phyloP scores from a whole-genome alignment of 2,113 vertebrate genomes.

The Phyllopteryx taeniolatus region DNA sequence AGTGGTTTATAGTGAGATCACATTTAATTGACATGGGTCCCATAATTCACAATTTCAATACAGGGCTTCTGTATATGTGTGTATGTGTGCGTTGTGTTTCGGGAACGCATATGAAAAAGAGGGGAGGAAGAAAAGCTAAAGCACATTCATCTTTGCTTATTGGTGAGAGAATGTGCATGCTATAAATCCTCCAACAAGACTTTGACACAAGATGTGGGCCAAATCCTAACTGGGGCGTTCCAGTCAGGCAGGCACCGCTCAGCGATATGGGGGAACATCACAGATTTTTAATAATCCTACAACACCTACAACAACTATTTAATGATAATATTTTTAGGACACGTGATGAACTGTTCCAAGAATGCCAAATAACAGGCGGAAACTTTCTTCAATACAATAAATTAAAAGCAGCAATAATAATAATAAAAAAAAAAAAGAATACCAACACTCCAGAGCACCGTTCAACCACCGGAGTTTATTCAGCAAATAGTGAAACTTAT shows the following conservation, averaged over 20 bases:
- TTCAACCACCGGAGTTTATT: too few relatives aligned
- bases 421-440: too few relatives aligned
- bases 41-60: slow-evolving; percentile 26
- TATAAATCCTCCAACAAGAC: slow-evolving; percentile 52
- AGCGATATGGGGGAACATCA: slow-evolving; percentile 20
- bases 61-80: slow-evolving; percentile 9
- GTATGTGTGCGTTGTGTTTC: slow-evolving; percentile 13
- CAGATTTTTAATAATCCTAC: slow-evolving; percentile 12
- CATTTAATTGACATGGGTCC: slow-evolving; percentile 37
- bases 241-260: slow-evolving; percentile 22
- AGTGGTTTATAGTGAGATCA: slow-evolving; percentile 3
- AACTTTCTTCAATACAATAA: too few relatives aligned
- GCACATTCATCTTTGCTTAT: slow-evolving; percentile 54
- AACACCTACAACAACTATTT: too few relatives aligned
- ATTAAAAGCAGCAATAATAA: too few relatives aligned
- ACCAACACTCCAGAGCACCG: too few relatives aligned
- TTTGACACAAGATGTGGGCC: slow-evolving; percentile 29
- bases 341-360: too few relatives aligned
- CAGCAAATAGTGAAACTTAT: too few relatives aligned
- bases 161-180: slow-evolving; percentile 44
- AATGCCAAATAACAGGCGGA: too few relatives aligned
- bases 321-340: too few relatives aligned
- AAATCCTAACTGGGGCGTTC: slow-evolving; percentile 29
- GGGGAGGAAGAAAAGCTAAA: slow-evolving; percentile 44
- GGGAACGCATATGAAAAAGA: slow-evolving; percentile 53